Conservation (phyloP, 2,113 vertebrate species). For the Polypterus senegalus region DNA sequence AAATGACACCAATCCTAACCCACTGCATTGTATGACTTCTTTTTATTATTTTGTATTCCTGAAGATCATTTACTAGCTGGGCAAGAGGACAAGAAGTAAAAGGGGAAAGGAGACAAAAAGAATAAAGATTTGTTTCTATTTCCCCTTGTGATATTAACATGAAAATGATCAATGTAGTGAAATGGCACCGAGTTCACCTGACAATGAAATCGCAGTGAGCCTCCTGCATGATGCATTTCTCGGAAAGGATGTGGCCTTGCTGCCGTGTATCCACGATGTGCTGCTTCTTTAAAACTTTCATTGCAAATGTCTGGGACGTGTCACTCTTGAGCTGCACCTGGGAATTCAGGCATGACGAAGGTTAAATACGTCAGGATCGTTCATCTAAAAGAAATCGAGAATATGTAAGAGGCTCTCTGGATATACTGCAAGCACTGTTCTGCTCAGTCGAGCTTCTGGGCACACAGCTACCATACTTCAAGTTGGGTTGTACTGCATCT, state of each 20-base stretch:
- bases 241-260: conserved; percentile 35
- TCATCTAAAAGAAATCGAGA: too few species aligned
- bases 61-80: too few species aligned
- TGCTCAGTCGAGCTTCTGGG: too few species aligned
- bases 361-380: too few species aligned
- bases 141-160: not conserved
- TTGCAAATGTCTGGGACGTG: conserved; percentile 30
- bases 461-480: too few species aligned
- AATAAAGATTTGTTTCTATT: not conserved
- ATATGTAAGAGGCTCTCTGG: too few species aligned
- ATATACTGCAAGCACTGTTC: too few species aligned
- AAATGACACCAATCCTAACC: too few species aligned
- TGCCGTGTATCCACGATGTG: conserved; percentile 29
- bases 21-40: too few species aligned
- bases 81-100: too few species aligned
- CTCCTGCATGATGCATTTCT: conserved; percentile 38
- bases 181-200: conserved; percentile 28
- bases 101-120: not conserved
- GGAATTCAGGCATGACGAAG: not conserved
- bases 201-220: conserved; percentile 39
- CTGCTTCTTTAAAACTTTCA: conserved; percentile 44
- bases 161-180: not conserved
- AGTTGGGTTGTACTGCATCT: too few species aligned
- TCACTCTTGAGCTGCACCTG: conserved; percentile 41
- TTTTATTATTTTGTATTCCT: too few species aligned